Evolutionary conservation across 2,797 vertebrate species (phyloP).

Genomic region (Sebastes trivittatus): DNA sequence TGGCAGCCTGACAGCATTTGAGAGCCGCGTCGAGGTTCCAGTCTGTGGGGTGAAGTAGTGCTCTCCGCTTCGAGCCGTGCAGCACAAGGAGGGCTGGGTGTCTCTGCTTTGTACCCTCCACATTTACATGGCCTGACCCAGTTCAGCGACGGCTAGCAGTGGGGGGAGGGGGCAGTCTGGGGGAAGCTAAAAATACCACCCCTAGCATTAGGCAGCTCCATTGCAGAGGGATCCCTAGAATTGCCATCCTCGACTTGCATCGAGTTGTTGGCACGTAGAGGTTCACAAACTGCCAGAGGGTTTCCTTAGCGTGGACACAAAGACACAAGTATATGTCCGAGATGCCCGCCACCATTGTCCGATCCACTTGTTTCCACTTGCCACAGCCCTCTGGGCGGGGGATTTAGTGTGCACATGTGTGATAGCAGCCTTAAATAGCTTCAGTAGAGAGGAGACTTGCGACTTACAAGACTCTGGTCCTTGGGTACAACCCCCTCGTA

Average conservation of each 20-base stretch:
- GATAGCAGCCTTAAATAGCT: constrained; percentile 38
- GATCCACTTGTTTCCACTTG: not conserved
- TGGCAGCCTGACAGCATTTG: constrained; percentile 61
- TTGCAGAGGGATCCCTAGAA: constrained; percentile 87
- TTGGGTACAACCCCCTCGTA: constrained; percentile 2
- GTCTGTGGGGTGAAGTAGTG: constrained; percentile 69
- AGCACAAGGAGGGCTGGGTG: constrained; percentile 69
- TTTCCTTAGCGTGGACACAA: constrained; percentile 75
- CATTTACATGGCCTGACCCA: constrained; percentile 84
- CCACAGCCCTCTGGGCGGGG: constrained; percentile 13
- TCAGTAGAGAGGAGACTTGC: constrained; percentile 4
- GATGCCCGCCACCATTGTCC: constrained; percentile 27
- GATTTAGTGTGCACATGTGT: constrained; percentile 19
- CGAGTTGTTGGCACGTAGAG: constrained; percentile 74
- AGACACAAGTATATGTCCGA: constrained; percentile 43
- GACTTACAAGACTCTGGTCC: not conserved
- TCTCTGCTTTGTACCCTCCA: constrained; percentile 81
- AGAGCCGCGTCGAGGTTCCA: constrained; percentile 58
- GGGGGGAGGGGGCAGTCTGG: constrained; percentile 75
- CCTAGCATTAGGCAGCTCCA: constrained; percentile 75
- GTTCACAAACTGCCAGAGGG: constrained; percentile 77
- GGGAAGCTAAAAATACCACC: constrained; percentile 85
- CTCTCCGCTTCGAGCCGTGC: constrained; percentile 58
- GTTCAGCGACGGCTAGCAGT: constrained; percentile 74
- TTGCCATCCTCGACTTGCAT: constrained; percentile 77